Base-by-base conservation (phyloP, 2,888 invertebrate species). In the Corythucha ciliata region DNA sequence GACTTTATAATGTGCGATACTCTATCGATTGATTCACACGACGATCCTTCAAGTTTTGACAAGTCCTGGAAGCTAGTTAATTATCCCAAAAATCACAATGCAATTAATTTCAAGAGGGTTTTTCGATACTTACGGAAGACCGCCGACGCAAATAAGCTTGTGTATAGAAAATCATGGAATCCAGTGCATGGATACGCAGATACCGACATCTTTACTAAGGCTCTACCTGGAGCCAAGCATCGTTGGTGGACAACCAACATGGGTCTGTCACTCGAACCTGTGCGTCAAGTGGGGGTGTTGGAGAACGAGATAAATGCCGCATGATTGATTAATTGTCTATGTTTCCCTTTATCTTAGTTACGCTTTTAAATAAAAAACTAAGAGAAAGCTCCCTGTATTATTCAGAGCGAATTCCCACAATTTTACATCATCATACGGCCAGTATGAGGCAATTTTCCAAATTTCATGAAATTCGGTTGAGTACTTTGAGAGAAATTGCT, bases 61-160 rank as follows among this genome's bases (percentile, higher is more conserved):
- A 45, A 45, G 20, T 33, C 46, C 5, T 45, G 46, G 46, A 26
- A 33, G 12, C 14, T 45, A 18, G 46, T 45, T 33, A 33, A 45
- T 21, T 22, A 34, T 22, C 46, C 46, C 16, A 45, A 45, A 4
- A 18, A 45, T 5, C 46, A 45, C 32, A 45, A 45, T 45, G n/a
- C n/a, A n/a, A n/a, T n/a, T n/a, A n/a, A 46, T 8, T 59, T 57
- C 2, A 60, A 59, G 47, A 8, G 29, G 6, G 47, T 61, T 24
- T 34, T 61, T 2, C 10, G 56, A 10, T 58, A 59, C 26, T 33
- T 59, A 16, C 32, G 47, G 22, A 47, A 52, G 16, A 58, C 58
- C 3, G 45, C 10, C 20, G n/a, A 49, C 14, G 6, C 33, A 49
- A n/a, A n/a, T n/a, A 16, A 18, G 33, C 32, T 56, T 48, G 39